Evolutionary conservation across 2,888 invertebrate genomes (phyloP), one percentile per base, ranked within the genome.

Genomic region (Pristionchus japonicus): DNA sequence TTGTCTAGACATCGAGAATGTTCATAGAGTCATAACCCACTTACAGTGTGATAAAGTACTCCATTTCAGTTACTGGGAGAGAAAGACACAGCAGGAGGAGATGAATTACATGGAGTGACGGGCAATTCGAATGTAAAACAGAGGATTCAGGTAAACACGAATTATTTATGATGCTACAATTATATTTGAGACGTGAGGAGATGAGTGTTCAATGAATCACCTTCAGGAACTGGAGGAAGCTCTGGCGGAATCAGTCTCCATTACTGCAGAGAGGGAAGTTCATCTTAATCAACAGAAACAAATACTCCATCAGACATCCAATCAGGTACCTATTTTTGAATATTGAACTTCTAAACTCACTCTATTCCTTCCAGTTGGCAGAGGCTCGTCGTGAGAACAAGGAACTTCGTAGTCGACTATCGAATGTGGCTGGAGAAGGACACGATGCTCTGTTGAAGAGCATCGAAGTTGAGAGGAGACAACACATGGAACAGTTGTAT

Each of bases 181-280:
- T 52, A n/a, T n/a, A n/a, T n/a, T n/a, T n/a, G 64, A 64, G 27
- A n/a, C 4, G 61, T 61, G 23, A 20, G 9, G 20, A 40, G 34
- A 77, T 17, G n/a, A n/a, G 4, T 43, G 20, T 20, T 40, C n/a
- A n/a, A 77, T 40, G n/a, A 52, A 52, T 17, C 2, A 34, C n/a
- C 47, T 97, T 88, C 96, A 96, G 93, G 97, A 97, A 94, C 95
- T 98, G 91, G 97, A 97, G 94, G 97, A 97, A 92, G 97, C 97
- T 34, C 95, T 98, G 89, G 96, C 97, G 89, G 97, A 97, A 95
- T 97, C 97, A 90, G 96, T 96, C 4, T 94, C 95, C 90, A 95
- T 96, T 84, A 96, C 96, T 27, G 95, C 96, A 27, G 95, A 96
- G 90, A 92, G 95, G 86, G 96, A 96, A 92, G 94, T 95, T 92